Evolutionary conservation across 2,888 invertebrate genomes (phyloP).

Genomic region (Caenorhabditis angaria): DNA sequence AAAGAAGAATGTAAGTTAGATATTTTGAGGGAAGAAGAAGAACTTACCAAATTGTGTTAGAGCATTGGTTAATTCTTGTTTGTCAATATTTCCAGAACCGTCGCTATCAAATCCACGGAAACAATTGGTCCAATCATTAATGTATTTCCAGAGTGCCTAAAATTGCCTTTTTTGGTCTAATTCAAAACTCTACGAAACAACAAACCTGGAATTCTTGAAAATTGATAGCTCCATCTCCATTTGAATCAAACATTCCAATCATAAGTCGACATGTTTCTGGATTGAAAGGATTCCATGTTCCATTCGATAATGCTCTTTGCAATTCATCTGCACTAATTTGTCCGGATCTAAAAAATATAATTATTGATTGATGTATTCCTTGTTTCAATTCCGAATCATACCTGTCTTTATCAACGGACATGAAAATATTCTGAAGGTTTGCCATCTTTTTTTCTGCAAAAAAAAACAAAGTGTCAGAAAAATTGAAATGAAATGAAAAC

Average conservation of each 20-base stretch:
- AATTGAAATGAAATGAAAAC: too few species aligned
- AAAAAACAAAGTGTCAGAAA: not conserved
- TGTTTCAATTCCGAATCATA: conserved; percentile 8
- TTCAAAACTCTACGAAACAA: conserved; percentile 5
- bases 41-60: conserved; percentile 80
- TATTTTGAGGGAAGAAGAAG: not conserved
- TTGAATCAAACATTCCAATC: conserved; percentile 97
- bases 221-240: conserved; percentile 86
- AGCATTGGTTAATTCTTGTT: conserved; percentile 87
- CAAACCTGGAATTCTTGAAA: conserved; percentile 88
- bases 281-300: conserved; percentile 95
- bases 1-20: not conserved
- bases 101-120: conserved; percentile 93
- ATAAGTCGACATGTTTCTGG: conserved; percentile 94
- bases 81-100: conserved; percentile 87
- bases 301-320: conserved; percentile 86
- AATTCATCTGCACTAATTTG: conserved; percentile 60
- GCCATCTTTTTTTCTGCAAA: conserved; percentile 14
- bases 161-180: conserved; percentile 10
- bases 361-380: not conserved
- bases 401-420: conserved; percentile 52
- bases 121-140: conserved; percentile 95
- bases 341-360: conserved; percentile 52
- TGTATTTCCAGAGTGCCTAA: conserved; percentile 90
- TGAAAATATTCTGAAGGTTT: conserved; percentile 51